These are phyloP conservation scores for Nannoperca australis DNA, from an alignment of 2,797 vertebrate genomes.

Conservation along the genomic window DNA sequence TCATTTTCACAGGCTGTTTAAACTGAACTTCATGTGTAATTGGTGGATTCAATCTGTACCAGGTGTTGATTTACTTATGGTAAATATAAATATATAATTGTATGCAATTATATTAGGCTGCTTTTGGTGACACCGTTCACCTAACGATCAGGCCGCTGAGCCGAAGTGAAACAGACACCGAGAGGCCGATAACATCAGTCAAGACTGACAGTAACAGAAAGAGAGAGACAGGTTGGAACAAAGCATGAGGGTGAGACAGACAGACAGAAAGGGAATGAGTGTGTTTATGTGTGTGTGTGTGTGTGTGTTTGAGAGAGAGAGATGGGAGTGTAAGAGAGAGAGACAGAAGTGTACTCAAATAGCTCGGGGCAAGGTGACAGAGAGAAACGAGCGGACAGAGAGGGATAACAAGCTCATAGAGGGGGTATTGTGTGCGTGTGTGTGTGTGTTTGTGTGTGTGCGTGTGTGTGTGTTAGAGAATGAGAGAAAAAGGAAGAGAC, in stretches of 20 bases:
- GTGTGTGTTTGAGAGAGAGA: constrained; percentile 27
- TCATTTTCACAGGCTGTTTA: background rate
- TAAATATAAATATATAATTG: too few relatives aligned
- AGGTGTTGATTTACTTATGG: background rate
- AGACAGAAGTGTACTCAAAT: constrained; percentile 73
- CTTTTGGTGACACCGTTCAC: background rate
- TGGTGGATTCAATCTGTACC: background rate
- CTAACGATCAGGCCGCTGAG: background rate
- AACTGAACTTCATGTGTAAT: background rate
- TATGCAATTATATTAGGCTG: background rate
- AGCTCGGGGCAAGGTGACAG: constrained; percentile 78
- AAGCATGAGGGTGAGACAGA: constrained; percentile 32
- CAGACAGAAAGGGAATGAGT: constrained; percentile 45
- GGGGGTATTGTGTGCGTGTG: constrained; percentile 50
- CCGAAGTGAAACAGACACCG: constrained; percentile 9
- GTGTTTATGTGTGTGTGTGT: constrained; percentile 52
- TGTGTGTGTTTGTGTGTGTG: constrained; percentile 39
- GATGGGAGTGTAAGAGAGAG: constrained; percentile 47
- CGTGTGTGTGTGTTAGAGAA: constrained; percentile 48
- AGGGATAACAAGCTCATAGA: constrained; percentile 73
- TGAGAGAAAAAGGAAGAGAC: constrained; percentile 61
- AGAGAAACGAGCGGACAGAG: constrained; percentile 73
- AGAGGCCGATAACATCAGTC: constrained; percentile 47
- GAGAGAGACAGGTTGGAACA: constrained; percentile 30
- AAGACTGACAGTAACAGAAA: constrained; percentile 36